phyloP scores from a whole-genome alignment of 2,888 invertebrate genomes.

The Leptopilina syphax region DNA sequence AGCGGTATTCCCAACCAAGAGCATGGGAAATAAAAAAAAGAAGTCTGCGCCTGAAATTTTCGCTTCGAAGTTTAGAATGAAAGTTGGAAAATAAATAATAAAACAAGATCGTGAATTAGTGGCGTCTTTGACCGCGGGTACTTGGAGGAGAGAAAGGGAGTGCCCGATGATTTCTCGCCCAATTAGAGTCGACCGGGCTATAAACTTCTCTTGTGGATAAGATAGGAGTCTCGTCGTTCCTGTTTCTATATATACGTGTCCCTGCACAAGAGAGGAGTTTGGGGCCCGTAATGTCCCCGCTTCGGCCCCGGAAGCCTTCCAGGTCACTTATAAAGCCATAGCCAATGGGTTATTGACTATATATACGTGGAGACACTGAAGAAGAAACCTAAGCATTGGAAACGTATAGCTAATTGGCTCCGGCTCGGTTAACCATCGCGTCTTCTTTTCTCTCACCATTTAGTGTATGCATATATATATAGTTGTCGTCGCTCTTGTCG shows the following conservation, averaged over 20 bases:
- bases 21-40: too few relatives aligned
- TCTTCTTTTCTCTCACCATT: slow-evolving; percentile 9
- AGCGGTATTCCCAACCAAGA: too few relatives aligned
- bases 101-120: slow-evolving; percentile 71
- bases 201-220: slow-evolving; percentile 75
- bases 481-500: slow-evolving; percentile 27
- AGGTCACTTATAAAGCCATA: slow-evolving; percentile 50
- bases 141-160: slow-evolving; percentile 70
- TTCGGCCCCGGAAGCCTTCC: slow-evolving; percentile 67
- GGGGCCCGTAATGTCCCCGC: slow-evolving; percentile 57
- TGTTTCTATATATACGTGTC: slow-evolving; percentile 50
- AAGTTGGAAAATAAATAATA: too few relatives aligned
- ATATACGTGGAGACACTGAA: slow-evolving; percentile 43
- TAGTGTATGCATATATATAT: neutral
- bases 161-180: slow-evolving; percentile 76
- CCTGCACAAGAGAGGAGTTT: slow-evolving; percentile 45
- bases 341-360: slow-evolving; percentile 58
- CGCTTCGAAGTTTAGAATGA: too few relatives aligned
- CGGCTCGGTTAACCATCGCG: slow-evolving; percentile 68
- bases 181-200: slow-evolving; percentile 76
- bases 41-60: too few relatives aligned
- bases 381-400: slow-evolving; percentile 67
- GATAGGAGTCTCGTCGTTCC: slow-evolving; percentile 71
- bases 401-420: slow-evolving; percentile 73
- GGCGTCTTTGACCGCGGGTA: slow-evolving; percentile 61